phyloP scores from a whole-genome alignment of 2,888 invertebrate species.

The Chironomus riparius region DNA sequence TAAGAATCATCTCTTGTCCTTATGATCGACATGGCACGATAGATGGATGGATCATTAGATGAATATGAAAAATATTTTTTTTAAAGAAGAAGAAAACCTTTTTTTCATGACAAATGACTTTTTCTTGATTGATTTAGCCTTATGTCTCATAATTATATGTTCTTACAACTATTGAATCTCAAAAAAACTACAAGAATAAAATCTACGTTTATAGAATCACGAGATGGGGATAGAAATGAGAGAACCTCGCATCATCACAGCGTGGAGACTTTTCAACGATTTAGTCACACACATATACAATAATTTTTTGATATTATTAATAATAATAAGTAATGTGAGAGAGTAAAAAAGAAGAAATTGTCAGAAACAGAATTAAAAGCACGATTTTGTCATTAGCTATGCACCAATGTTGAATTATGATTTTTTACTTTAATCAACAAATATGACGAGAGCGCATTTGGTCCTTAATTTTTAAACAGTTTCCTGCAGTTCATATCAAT shows the following conservation, averaged over 20 bases:
- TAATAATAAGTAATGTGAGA: not conserved
- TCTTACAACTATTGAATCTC: not conserved
- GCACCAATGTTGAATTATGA: constrained; percentile 4
- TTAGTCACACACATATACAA: constrained; percentile 17
- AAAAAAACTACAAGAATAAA: not conserved
- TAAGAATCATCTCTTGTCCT: constrained; percentile 24
- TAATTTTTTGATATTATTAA: not conserved
- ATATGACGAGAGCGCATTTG: no score
- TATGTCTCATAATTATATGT: constrained; percentile 27
- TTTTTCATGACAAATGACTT: constrained; percentile 28
- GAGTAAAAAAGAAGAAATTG: not conserved
- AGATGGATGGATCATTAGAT: constrained; percentile 3
- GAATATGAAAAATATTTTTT: not conserved
- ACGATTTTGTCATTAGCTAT: constrained; percentile 25
- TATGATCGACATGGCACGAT: constrained; percentile 16
- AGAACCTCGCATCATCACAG: constrained; percentile 2
- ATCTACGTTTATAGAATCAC: not conserved
- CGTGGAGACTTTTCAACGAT: constrained; percentile 19
- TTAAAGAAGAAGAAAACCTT: not conserved
- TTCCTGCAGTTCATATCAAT: no score
- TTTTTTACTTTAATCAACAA: no score
- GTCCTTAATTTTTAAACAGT: not conserved
- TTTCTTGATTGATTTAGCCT: constrained; percentile 26
- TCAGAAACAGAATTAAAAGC: constrained; percentile 4
- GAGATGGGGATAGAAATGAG: not conserved